phyloP scores from a whole-genome alignment of 2,797 vertebrate species.

The Cygnus olor region DNA sequence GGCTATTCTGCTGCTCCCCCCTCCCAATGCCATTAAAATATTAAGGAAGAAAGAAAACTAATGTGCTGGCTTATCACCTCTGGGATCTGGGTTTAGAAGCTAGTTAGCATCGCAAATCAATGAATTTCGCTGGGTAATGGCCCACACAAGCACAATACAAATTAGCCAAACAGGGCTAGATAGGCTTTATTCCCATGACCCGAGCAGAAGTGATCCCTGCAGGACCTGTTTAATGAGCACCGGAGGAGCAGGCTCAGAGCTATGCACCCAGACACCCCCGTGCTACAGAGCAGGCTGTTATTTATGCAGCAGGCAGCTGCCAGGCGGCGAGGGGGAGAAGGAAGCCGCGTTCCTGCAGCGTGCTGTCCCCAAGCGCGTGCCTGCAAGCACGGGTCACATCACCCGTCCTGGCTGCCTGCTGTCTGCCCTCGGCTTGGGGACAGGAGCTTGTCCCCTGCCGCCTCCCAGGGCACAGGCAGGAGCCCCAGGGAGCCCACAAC shows the following conservation, averaged over 20 bases:
- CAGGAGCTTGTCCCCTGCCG: accelerated
- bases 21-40: not conserved
- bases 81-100: not conserved
- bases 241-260: not conserved
- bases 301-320: accelerated
- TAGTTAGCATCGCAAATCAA: constrained; percentile 10
- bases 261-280: accelerated
- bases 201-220: not conserved
- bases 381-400: accelerated
- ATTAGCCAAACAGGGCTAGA: not conserved
- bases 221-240: constrained; percentile 8
- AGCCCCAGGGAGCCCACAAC: not conserved
- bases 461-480: not conserved
- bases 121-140: not conserved
- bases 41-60: not conserved
- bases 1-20: not conserved
- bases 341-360: accelerated
- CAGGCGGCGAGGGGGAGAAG: not conserved
- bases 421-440: not conserved
- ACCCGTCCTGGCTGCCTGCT: not conserved
- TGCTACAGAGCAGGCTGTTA: not conserved
- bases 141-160: not conserved
- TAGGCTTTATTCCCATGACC: not conserved
- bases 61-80: not conserved
- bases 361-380: accelerated